Evolutionary conservation across 2,113 vertebrate species (phyloP), one percentile per base, ranked within the genome.

Genomic region (Plecturocebus donacophilus): DNA sequence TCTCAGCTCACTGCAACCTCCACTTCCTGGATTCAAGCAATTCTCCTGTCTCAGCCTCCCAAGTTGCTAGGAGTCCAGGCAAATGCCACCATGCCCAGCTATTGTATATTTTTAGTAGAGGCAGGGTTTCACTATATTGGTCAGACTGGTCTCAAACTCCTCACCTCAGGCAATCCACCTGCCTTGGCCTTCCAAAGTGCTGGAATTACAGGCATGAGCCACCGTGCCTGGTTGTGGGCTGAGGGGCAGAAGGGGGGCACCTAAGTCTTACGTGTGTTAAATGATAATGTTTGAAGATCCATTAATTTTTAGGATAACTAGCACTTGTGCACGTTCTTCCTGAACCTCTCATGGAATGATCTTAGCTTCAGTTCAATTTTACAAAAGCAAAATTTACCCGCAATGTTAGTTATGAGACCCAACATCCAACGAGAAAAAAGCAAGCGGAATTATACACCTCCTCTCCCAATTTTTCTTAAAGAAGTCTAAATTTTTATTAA

Each of bases 181-280:
- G 27, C 12, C 61, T 61, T 5, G 27, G 58, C 58, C 25, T 61
- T 27, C 25, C 58, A 61, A 61, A 61, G 25, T 30, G 25, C 58
- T 61, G 58, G 25, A 25, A 61, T 61, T 27, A 61, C 58, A 61
- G 25, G 11, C 11, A 30, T 12, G 58, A 30, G 11, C 58, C 25
- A 61, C 25, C 4, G 4, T 12, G 11, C 58, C 58, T 5, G 61
- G 11, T 2, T 64, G 27, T 11, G 61, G 61, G 27, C 2, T 2
- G 5, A 7, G 21, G 56, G 19, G 54, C 0, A 20, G 54, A 1
- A 2, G 0, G 56, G 10, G 27, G 8, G 16, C 21, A 5, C 70
- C 35, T 42, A 40, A 85, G 38, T 66, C 45, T 80, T 70, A 45
- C 1, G 12, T 66, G 13, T 80, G 40, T 86, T 84, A 95, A 87